phyloP scores from a whole-genome alignment of 2,888 invertebrate genomes.

The Osmoderma eremita region DNA sequence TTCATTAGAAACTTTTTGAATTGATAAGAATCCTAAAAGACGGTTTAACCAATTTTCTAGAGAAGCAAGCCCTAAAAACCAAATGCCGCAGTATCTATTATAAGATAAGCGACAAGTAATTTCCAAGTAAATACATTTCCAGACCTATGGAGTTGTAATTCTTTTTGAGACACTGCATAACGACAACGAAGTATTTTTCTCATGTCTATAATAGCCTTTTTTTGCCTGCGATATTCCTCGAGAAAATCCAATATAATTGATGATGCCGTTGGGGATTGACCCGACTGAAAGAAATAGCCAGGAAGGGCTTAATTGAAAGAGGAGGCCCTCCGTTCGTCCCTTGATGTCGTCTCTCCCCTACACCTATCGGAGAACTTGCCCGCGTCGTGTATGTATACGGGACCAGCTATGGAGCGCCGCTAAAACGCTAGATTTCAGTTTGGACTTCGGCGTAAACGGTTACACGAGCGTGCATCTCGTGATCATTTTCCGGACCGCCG shows the following conservation, averaged over 20 bases:
- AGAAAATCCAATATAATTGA: constrained; percentile 34
- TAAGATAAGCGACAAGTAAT: too few species aligned
- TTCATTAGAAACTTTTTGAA: too few species aligned
- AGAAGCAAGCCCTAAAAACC: too few species aligned
- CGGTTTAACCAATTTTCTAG: too few species aligned
- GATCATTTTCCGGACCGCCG: constrained; percentile 38
- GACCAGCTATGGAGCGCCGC: constrained; percentile 7
- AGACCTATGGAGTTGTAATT: too few species aligned
- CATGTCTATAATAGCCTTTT: neutral
- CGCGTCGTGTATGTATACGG: neutral
- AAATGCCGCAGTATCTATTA: too few species aligned
- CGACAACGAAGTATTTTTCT: constrained; percentile 3
- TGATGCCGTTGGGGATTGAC: constrained; percentile 15
- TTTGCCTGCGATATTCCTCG: constrained; percentile 11
- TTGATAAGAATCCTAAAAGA: too few species aligned
- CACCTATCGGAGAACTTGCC: constrained; percentile 1
- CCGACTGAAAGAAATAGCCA: constrained; percentile 21
- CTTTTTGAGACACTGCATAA: constrained; percentile 2
- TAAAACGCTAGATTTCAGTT: constrained; percentile 30
- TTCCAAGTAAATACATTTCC: too few species aligned
- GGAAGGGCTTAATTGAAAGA: constrained; percentile 30
- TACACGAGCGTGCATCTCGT: constrained; percentile 37
- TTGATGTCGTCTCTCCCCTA: constrained; percentile 13
- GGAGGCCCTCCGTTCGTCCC: constrained; percentile 6
- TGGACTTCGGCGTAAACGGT: constrained; percentile 20